Base-by-base conservation (phyloP, 1,140 invertebrate species). In the Parasteatoda tepidariorum region DNA sequence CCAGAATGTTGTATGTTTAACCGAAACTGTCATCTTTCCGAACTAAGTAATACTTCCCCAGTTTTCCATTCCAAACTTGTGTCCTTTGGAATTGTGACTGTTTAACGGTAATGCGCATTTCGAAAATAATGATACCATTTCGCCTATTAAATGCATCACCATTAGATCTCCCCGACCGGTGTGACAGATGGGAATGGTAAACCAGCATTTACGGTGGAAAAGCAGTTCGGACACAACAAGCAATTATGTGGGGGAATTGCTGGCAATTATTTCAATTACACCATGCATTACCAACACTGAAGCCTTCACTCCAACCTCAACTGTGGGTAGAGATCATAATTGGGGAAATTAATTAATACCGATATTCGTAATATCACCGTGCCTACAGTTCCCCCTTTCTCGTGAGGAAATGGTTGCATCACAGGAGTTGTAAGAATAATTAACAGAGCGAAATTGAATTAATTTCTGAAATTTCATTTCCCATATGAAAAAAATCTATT, bases 231-330 rank as follows among this genome's bases (percentile, higher is more conserved):
- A 75, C 73, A 75, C 57, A 75, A 62, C 57, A 41, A 75, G 73
- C 73, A 75, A 75, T 75, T 75, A 75, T 54, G 28, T 28, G 73
- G 38, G 22, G 28, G 73, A 75, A 75, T 62, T 61, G 57, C 73
- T 41, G 55, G 55, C 73, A 75, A 75, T 75, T 75, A 75, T 75
- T 62, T 75, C 57, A 75, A 75, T 62, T 75, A 75, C 73, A 33
- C 57, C 57, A 62, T 18, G 30, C 33, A 59, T 59, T 26, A 59
- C 9, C 38, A 48, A 48, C 38, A 48, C n/a, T n/a, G n/a, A n/a
- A n/a, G 38, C 18, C 31, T 41, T 13, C 6, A n/a, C 6, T 24
- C 66, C 26, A 48, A 26, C n/a, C 28, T 61, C 18, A 4, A 18
- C n/a, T n/a, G n/a, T n/a, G 54, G 67, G 67, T 73, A 54, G 26